Percentiles rank a stretch among this genome's conserved stretches.
phyloP scores from a whole-genome alignment of 2,113 vertebrate species.

The Phalacrocorax brasilianus region DNA sequence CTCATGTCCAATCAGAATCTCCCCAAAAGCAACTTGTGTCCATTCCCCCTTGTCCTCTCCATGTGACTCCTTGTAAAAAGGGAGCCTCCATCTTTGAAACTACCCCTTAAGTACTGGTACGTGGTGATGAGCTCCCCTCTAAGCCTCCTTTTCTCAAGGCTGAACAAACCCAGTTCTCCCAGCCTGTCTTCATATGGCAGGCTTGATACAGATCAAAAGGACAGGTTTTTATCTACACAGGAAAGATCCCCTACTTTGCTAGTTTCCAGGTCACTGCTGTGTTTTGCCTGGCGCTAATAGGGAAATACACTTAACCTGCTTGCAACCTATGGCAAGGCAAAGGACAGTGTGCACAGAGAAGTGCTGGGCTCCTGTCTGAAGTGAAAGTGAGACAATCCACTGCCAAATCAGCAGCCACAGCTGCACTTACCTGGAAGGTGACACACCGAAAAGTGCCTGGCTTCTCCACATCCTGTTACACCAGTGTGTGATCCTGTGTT shows the following conservation, averaged over 20 bases:
- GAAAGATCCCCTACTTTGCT: background rate
- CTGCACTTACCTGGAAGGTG: slow-evolving; percentile 30
- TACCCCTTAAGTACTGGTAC: too few relatives aligned
- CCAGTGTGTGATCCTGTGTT: slow-evolving; percentile 20
- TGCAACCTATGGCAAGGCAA: background rate
- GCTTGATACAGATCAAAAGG: background rate
- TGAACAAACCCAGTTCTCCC: too few relatives aligned
- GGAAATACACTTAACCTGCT: background rate
- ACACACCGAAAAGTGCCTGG: slow-evolving; percentile 14
- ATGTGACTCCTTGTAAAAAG: too few relatives aligned
- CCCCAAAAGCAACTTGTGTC: too few relatives aligned
- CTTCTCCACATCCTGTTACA: slow-evolving; percentile 39
- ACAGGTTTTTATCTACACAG: background rate
- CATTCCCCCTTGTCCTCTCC: too few relatives aligned
- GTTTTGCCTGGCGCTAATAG: background rate
- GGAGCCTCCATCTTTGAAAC: too few relatives aligned
- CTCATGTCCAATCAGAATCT: too few relatives aligned
- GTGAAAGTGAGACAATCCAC: background rate
- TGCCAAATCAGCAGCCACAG: background rate
- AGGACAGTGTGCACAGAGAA: background rate
- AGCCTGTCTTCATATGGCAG: too few relatives aligned
- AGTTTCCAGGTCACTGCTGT: background rate
- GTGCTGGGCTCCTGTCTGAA: background rate
- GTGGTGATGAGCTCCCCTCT: too few relatives aligned
- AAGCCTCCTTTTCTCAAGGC: too few relatives aligned